Evolutionary conservation across 2,888 invertebrate genomes (phyloP), one percentile per base, ranked within the genome.

Genomic region (Nomada ruficornis): DNA sequence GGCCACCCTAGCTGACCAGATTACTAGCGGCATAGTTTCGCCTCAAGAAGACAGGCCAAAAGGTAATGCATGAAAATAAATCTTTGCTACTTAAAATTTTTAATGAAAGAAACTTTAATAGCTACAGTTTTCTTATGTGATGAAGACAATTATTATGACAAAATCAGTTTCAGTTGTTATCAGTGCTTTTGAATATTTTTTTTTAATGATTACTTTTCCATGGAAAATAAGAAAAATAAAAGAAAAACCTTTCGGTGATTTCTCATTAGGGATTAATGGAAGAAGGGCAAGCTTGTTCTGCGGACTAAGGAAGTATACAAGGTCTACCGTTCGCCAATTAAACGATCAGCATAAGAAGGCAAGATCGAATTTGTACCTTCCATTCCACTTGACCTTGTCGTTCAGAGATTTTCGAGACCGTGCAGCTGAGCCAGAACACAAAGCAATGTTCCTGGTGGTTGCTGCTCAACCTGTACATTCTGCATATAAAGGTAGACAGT

Each of bases 1-100:
- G 80, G 95, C 95, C 71, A 96, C 96, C 0, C 97, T 98, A 91
- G 96, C 96, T 23, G 96, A 96, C 81, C 96, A 97, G 94, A 96
- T 98, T 77, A 96, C 96, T 0, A 96, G 95, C 1, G 96, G 96
- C 52, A 94, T 96, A 82, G 95, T 95, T 0, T 94, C 95, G 50
- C 96, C 96, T n/a, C 95, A 95, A 29, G 94, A 94, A 0, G 95
- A 95, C 82, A 92, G 77, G 18, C 83, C 87, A 29, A 90, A 91
- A 69, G 91, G 93, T 92, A 81, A 36, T 36, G 36, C 7, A 36
- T 36, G 36, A 36, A 7, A 36, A 36, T 36, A 36, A 36, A 36
- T 36, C 36, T 36, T 36, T 36, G 36, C 36, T 36, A 36, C 36
- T 36, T 36, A 36, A 7, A 7, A 36, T 36, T 0, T 9, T 36